These are phyloP conservation scores for Trichomycterus rosablanca DNA, from an alignment of 2,113 vertebrate species.

Conservation along the genomic window DNA sequence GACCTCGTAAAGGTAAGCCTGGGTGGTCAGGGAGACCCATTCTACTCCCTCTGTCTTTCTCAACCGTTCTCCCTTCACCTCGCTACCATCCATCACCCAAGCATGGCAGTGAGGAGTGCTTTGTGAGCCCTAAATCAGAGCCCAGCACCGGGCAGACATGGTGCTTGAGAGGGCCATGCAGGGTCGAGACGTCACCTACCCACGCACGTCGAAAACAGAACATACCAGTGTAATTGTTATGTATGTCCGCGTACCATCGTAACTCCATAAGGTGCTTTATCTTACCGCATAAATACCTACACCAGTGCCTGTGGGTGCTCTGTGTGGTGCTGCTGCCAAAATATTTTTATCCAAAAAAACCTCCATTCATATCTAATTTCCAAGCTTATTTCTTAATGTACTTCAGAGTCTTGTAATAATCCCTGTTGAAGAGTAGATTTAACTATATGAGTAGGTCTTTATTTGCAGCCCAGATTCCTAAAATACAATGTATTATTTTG, in stretches of 20 bases:
- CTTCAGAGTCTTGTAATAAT: slow-evolving; percentile 13
- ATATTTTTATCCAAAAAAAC: no score
- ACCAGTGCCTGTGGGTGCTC: background rate
- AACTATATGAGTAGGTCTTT: slow-evolving; percentile 12
- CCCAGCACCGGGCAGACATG: slow-evolving; percentile 15
- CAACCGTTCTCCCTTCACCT: slow-evolving; percentile 32
- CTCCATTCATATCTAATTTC: slow-evolving; percentile 5
- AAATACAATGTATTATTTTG: slow-evolving; percentile 10
- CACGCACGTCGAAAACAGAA: background rate
- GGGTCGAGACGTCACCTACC: background rate
- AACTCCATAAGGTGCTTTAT: no score
- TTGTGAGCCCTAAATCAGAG: slow-evolving; percentile 55
- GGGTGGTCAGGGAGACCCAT: slow-evolving; percentile 59
- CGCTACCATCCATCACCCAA: slow-evolving; percentile 66
- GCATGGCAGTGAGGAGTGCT: slow-evolving; percentile 50
- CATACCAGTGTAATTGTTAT: background rate
- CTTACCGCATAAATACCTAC: background rate
- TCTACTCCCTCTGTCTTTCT: slow-evolving; percentile 19
- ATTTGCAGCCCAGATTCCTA: slow-evolving; percentile 14
- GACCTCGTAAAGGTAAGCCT: slow-evolving; percentile 60
- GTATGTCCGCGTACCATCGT: background rate
- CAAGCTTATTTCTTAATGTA: slow-evolving; percentile 6
- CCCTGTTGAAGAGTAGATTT: slow-evolving; percentile 20
- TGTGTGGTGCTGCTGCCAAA: no score
- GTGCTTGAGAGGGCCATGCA: slow-evolving; percentile 15